phyloP scores from a whole-genome alignment of 2,888 invertebrate genomes.

The Cepaea hortensis region DNA sequence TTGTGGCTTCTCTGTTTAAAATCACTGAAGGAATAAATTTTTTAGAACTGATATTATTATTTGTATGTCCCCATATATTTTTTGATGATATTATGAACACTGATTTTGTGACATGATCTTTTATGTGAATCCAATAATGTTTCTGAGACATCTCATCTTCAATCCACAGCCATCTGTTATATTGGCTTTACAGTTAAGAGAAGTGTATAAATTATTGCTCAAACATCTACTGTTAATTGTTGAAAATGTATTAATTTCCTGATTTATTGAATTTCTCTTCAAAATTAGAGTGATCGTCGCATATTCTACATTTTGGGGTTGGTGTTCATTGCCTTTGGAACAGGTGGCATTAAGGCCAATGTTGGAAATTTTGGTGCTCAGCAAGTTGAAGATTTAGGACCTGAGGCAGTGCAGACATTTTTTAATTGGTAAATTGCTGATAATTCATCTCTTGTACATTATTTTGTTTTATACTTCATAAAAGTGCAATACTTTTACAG shows the following conservation, averaged over 20 bases:
- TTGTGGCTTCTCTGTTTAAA: too few species aligned
- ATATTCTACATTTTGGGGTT: slow-evolving; percentile 64
- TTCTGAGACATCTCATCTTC: too few species aligned
- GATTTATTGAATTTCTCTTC: background rate
- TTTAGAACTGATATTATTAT: too few species aligned
- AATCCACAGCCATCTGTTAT: too few species aligned
- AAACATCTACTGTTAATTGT: background rate
- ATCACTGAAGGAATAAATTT: too few species aligned
- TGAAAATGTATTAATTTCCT: background rate
- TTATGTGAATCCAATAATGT: too few species aligned
- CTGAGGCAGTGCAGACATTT: slow-evolving; percentile 67
- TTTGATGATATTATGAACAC: too few species aligned
- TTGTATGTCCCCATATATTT: too few species aligned
- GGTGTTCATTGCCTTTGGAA: slow-evolving; percentile 67
- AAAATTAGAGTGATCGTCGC: slow-evolving; percentile 59
- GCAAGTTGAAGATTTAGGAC: slow-evolving; percentile 68
- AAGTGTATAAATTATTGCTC: too few species aligned
- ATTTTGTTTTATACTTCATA: background rate
- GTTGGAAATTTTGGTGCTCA: slow-evolving; percentile 73
- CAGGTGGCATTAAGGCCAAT: slow-evolving; percentile 73
- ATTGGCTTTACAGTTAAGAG: too few species aligned
- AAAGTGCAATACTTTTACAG: background rate
- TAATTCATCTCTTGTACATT: background rate
- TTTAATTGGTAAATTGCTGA: slow-evolving; percentile 68
- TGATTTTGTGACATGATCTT: too few species aligned